Evolutionary conservation across 2,888 invertebrate genomes (phyloP), one percentile per base, ranked within the genome.

Genomic region (Sesia apiformis): DNA sequence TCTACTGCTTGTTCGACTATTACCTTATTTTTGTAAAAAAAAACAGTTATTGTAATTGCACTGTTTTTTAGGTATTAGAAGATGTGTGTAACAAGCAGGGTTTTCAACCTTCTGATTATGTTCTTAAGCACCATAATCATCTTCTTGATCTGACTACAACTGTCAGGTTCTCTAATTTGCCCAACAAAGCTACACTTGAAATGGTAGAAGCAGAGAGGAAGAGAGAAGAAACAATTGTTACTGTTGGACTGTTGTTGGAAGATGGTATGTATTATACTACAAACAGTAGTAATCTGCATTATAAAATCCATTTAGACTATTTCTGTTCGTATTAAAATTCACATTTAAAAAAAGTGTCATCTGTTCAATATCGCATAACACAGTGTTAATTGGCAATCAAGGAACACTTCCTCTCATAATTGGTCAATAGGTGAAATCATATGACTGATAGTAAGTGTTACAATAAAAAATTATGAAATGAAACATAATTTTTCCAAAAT

Each of bases 151-250:
- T 94, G 51, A 93, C 95, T 50, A 90, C 93, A 49, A 94, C 94
- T 54, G 91, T 97, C 56, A 92, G 97, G 39, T 97, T 96, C 80
- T 93, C 96, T 54, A 96, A 96, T 41, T 85, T 98, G 55, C 94
- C 97, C 3, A 98, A 98, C 79, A 97, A 97, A 90, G 97, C 97
- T 49, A 93, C 93, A 55, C 84, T 98, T 52, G 98, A 98, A 87
- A 92, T 98, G 92, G 91, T 93, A 43, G 91, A 93, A 65, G 91
- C 93, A 41, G 90, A 91, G 40, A 92, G 88, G 64, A 90, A 90
- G 57, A 90, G 96, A 55, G 88, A 91, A 55, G 90, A 91, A 61
- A 86, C 92, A 38, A 90, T 91, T 64, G 94, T 97, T 4, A 92
- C 92, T 5, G 90, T 98, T 61, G 94, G 94, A 56, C 74, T 97